These are phyloP conservation scores for Helostoma temminkii DNA, from an alignment of 2,797 vertebrate genomes.

Conservation along the genomic window DNA sequence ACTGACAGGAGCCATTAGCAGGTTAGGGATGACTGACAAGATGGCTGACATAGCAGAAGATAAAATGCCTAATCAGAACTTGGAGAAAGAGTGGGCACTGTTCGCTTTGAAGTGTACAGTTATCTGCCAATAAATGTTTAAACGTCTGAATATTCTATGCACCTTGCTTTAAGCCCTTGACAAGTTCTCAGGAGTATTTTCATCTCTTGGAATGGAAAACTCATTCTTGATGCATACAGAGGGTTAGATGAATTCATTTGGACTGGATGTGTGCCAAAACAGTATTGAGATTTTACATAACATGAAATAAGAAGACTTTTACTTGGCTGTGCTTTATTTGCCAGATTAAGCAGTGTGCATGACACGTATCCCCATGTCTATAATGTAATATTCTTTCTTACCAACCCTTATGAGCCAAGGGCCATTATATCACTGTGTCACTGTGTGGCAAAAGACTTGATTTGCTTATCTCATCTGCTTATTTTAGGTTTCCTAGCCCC, in stretches of 20 bases:
- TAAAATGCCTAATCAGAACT: conserved; percentile 71
- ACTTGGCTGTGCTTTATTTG: conserved; percentile 12
- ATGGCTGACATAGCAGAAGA: conserved; percentile 78
- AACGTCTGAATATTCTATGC: conserved; percentile 52
- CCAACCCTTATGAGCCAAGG: not conserved
- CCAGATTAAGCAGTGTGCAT: conserved; percentile 16
- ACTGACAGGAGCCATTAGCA: conserved; percentile 79
- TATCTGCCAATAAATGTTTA: conserved; percentile 44
- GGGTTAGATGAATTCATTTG: conserved; percentile 26
- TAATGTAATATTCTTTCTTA: not conserved
- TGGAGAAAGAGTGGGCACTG: conserved; percentile 33
- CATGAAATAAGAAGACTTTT: conserved; percentile 20
- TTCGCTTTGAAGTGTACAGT: conserved; percentile 58
- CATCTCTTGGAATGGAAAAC: conserved; percentile 19
- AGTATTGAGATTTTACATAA: conserved; percentile 33
- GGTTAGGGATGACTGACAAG: conserved; percentile 75
- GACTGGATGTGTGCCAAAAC: conserved; percentile 24
- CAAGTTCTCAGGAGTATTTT: conserved; percentile 51
- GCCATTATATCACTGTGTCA: not conserved
- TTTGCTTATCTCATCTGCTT: not conserved
- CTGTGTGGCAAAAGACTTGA: not conserved
- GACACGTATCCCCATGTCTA: not conserved
- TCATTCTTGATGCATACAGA: not conserved
- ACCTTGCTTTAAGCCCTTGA: conserved; percentile 37
- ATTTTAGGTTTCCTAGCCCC: not conserved